Conservation (phyloP, 2,113 vertebrate genomes). For the Zosterops pallidus region DNA sequence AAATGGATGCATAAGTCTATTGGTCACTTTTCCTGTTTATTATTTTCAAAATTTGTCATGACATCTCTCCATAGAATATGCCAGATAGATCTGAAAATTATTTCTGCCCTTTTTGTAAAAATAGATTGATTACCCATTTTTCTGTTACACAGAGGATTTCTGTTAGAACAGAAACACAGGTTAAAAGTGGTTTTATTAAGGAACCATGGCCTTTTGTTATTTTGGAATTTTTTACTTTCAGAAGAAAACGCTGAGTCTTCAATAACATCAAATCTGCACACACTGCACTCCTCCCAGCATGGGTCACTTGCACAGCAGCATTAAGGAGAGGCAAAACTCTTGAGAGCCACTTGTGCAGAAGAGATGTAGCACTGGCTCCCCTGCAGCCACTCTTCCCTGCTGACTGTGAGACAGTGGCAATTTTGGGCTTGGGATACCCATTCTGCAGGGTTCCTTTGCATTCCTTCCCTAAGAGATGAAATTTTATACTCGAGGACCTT, state of each 20-base stretch:
- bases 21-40: not conserved
- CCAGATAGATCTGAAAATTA: conserved; percentile 3
- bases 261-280: not conserved
- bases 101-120: conserved; percentile 15
- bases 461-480: not conserved
- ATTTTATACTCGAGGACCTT: not conserved
- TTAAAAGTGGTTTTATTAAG: conserved; percentile 27
- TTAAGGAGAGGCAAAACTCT: not conserved
- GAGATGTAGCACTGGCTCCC: not conserved
- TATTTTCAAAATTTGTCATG: not conserved
- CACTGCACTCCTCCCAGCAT: not conserved
- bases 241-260: conserved; percentile 10
- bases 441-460: not conserved
- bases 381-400: not conserved
- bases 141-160: conserved; percentile 28
- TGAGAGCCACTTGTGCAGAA: not conserved
- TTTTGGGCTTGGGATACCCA: not conserved
- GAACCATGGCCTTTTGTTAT: not conserved
- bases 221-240: conserved; percentile 24
- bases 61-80: not conserved
- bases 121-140: not conserved
- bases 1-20: not conserved
- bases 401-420: not conserved
- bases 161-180: conserved; percentile 1
- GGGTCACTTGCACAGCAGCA: not conserved